A percentile compares a stretch with the other conserved stretches of the same genome.
phyloP scores from a whole-genome alignment of 2,797 vertebrate species.

The Anableps anableps region DNA sequence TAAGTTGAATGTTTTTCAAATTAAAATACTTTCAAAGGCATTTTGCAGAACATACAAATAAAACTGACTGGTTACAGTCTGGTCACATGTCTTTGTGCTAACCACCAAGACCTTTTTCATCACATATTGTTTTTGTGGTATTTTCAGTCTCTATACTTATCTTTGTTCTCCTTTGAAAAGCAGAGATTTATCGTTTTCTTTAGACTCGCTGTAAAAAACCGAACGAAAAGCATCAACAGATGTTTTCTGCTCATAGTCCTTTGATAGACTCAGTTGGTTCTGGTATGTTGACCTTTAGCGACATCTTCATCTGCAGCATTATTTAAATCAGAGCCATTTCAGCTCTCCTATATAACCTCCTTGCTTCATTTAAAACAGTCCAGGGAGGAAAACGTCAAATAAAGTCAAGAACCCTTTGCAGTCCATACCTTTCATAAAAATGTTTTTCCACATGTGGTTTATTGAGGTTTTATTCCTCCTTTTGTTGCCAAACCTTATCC shows the following conservation, averaged over 20 bases:
- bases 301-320: neutral
- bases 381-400: neutral
- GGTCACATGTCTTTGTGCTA: neutral
- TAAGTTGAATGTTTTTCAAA: neutral
- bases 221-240: neutral
- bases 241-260: neutral
- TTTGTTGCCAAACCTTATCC: neutral
- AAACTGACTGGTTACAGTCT: neutral
- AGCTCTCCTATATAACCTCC: neutral
- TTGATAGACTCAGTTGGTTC: neutral
- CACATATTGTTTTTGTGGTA: neutral
- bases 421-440: neutral
- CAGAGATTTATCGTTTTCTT: neutral
- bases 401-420: neutral
- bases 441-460: neutral
- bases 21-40: conserved; percentile 4
- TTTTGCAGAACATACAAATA: neutral
- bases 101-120: neutral
- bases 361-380: neutral
- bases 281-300: neutral
- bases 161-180: neutral
- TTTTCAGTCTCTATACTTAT: neutral
- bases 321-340: too few species aligned
- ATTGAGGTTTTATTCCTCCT: neutral
- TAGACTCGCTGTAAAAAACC: neutral